Base-by-base conservation (phyloP, 2,888 invertebrate genomes). In the Sylvicola fuscatus region DNA sequence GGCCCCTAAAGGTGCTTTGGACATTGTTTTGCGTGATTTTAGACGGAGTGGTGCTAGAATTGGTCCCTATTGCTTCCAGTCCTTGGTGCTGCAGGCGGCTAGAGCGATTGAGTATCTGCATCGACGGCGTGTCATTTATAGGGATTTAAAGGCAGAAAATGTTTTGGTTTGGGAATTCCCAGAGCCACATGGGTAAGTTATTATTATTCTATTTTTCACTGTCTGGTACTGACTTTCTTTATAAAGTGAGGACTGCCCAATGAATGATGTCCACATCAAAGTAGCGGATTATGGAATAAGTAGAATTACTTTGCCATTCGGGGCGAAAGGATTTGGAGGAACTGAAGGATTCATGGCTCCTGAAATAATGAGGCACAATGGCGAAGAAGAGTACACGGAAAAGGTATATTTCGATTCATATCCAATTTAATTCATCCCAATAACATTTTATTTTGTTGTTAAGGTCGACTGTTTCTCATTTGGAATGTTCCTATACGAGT, bases 291-390 rank as follows among this genome's bases (percentile, higher is more conserved):
- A 98, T 56, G 97, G 87, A 34, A 92, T 92, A 39, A 89, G 89
- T 47, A 67, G 90, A 30, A 65, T 81, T 42, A 87, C 80, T 2
- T 68, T 89, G 7, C 87, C 90, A 0, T 84, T 84, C 2, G 89
- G 90, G 1, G 83, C 89, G 0, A 93, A 92, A 54, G 97, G 98
- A 0, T 97, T 95, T 61, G 97, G 95, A 1, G 97, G 98, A 2
- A 98, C 98, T 0, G 92, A 93, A 59, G 97, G 97, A 1, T 98
- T 95, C 56, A 98, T 98, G 87, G 98, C 97, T 2, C 98, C 97
- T 0, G 97, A 98, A 65, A 97, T 98, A 43, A 87, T 97, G 66
- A 70, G 89, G 33, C 93, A 90, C 57, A 97, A 95, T 53, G 98
- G 98, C 0, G 97, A 97, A 54, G 93, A 95, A 54, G 93, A 95